Base-by-base conservation (phyloP, 2,113 vertebrate genomes). In the Grammatotria lemairii region DNA sequence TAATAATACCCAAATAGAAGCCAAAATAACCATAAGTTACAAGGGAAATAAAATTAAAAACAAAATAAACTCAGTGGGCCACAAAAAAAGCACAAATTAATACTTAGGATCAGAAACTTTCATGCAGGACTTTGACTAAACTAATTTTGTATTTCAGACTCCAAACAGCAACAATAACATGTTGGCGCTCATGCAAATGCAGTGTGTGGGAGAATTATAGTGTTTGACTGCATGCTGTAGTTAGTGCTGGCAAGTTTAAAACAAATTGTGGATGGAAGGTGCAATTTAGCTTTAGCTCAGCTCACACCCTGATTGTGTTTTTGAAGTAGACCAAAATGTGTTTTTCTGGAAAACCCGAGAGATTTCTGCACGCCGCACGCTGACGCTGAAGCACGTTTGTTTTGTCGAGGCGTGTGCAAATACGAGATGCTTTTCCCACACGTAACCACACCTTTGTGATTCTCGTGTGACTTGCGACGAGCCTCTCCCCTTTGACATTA, bases 401-500 rank as follows among this genome's bases (percentile, higher is more conserved):
- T 83, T 45, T 91, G 91, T 89, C 2, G n/a, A 89, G 88, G 63
- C 86, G 79, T 70, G 75, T 78, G 87, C 63, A 57, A 51, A 33
- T 21, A 42, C 10, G 3, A 23, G 86, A 89, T 65, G 53, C 68
- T 65, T 94, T 49, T 93, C 91, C 85, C 85, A 91, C 86, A 87
- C 45, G 31, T 26, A 80, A 55, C 91, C 93, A 87, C 93, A 87
- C 94, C 93, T 86, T 28, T 81, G 23, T 73, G 21, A 55, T 21
- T 49, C 21, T 23, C 35, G 5, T 31, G 83, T 70, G 80, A 83
- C 53, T 28, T 35, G 85, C 6, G 79, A 83, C 75, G 4, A 35
- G 86, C 85, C 81, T 81, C 78, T 82, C 83, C 57, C 19, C 79
- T 49, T 28, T 90, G 92, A 95, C 91, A 83, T 92, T 86, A 88